Evolutionary conservation across 53 echinoderm and acorn worm genomes (phyloP), one percentile per base, ranked within the genome.

Genomic region (Apostichopus leukothele): DNA sequence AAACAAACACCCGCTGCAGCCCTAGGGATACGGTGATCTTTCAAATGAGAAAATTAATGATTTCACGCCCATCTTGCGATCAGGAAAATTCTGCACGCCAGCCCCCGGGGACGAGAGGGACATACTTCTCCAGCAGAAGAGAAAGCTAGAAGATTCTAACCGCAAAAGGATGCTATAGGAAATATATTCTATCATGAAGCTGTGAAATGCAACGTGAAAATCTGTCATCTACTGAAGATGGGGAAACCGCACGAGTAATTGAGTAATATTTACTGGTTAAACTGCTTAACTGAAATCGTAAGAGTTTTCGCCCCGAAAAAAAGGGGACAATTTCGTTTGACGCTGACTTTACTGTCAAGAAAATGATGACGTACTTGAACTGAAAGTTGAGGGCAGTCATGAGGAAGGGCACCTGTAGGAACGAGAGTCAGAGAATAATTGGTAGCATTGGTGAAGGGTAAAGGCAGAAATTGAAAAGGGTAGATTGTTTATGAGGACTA

Each of bases 21-120:
- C 79, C 79, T 79, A 7, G 79, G 79, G 79, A 79, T 39, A 79
- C 53, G 79, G 79, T 16, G 79, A 79, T 79, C 79, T 79, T 53
- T 53, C 51, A 79, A 79, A 79, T 79, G 79, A 79, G 79, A 79
- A 79, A 79, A 79, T 79, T 79, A 79, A 79, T 79, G 79, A 79
- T 79, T 79, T 79, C 79, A 79, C 79, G 79, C 79, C 79, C 79
- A 79, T 79, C 79, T 79, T 79, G 52, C 51, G 79, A n/a, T 79
- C 1, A 79, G 79, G 79, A 51, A 51, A 52, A 51, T 19, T 79
- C 79, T 79, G 51, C 79, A 51, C 53, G 79, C 51, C 79, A 79
- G 53, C 79, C 79, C 79, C 79, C 14, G 53, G 79, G 51, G 79
- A 79, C 79, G 18, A 79, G 55, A 9, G 81, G 59, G 81, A 81